Conservation (phyloP, 2,797 vertebrate species). For the Amblyraja radiata region DNA sequence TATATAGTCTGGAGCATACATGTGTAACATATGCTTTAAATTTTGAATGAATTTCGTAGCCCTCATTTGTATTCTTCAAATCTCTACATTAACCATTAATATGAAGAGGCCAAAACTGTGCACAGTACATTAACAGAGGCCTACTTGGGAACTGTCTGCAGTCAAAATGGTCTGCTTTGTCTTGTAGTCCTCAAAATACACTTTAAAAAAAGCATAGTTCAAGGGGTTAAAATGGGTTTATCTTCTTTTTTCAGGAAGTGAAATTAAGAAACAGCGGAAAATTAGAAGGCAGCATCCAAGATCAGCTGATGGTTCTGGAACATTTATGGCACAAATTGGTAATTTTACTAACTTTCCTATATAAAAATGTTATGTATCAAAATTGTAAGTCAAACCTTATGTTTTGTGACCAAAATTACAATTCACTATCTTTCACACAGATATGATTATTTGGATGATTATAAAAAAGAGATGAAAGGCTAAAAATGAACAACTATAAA, state of each 20-base stretch:
- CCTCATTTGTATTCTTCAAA: neutral
- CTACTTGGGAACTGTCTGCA: neutral
- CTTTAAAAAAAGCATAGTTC: neutral
- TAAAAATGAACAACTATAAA: neutral
- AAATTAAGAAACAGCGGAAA: slow-evolving; percentile 77
- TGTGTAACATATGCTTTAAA: neutral
- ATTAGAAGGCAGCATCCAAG: slow-evolving; percentile 95
- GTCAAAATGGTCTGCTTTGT: neutral
- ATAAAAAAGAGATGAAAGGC: neutral
- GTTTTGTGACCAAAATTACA: neutral
- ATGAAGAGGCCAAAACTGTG: neutral
- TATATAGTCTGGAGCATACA: neutral
- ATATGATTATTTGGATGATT: neutral
- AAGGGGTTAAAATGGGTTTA: slow-evolving; percentile 22
- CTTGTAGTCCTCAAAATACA: neutral
- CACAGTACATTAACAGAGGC: neutral
- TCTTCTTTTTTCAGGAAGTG: slow-evolving; percentile 67
- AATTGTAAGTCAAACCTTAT: neutral
- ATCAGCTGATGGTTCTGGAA: slow-evolving; percentile 89
- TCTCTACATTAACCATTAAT: neutral
- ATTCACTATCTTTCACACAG: neutral
- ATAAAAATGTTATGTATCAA: neutral
- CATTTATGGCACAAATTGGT: slow-evolving; percentile 99
- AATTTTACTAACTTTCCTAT: slow-evolving; percentile 44
- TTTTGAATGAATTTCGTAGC: neutral